Percentiles rank a stretch among this genome's conserved stretches.
Evolutionary conservation across 2,888 invertebrate genomes (phyloP).

Genomic region (Trachelus tabidus): DNA sequence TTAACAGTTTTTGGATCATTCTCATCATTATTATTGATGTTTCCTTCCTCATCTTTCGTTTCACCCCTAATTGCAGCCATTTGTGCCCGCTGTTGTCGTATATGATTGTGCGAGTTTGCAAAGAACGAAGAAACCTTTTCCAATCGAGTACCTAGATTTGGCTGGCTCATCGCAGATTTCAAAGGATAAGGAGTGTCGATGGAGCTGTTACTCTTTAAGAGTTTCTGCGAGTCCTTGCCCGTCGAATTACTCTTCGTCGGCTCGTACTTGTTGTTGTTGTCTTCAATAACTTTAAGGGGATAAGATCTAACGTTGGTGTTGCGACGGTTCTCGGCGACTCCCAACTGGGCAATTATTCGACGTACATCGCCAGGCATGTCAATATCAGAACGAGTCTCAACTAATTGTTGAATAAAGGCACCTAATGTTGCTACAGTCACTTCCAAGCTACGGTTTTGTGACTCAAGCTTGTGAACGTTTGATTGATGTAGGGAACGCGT

Average conservation of each 20-base stretch:
- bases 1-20: conserved; percentile 62
- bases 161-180: conserved; percentile 63
- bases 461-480: conserved; percentile 75
- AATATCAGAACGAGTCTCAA: conserved; percentile 73
- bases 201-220: conserved; percentile 62
- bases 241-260: conserved; percentile 60
- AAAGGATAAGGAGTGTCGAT: conserved; percentile 59
- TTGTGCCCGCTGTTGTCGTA: conserved; percentile 73
- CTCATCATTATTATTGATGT: conserved; percentile 49
- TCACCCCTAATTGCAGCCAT: conserved; percentile 65
- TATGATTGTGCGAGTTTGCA: conserved; percentile 77
- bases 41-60: conserved; percentile 44
- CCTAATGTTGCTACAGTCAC: conserved; percentile 80
- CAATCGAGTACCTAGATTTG: conserved; percentile 62
- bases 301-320: conserved; percentile 55
- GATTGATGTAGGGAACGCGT: conserved; percentile 73
- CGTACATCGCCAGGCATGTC: conserved; percentile 82
- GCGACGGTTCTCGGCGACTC: conserved; percentile 66
- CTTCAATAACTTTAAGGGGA: conserved; percentile 69
- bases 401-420: conserved; percentile 77
- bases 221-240: conserved; percentile 52
- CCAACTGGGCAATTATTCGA: conserved; percentile 76
- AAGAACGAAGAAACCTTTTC: conserved; percentile 70
- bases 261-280: conserved; percentile 62
- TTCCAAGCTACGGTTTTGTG: conserved; percentile 79